Percentiles rank a stretch among this genome's conserved stretches.
Evolutionary conservation across 2,888 invertebrate species (phyloP).

Genomic region (Hemicrepidius hirtus): DNA sequence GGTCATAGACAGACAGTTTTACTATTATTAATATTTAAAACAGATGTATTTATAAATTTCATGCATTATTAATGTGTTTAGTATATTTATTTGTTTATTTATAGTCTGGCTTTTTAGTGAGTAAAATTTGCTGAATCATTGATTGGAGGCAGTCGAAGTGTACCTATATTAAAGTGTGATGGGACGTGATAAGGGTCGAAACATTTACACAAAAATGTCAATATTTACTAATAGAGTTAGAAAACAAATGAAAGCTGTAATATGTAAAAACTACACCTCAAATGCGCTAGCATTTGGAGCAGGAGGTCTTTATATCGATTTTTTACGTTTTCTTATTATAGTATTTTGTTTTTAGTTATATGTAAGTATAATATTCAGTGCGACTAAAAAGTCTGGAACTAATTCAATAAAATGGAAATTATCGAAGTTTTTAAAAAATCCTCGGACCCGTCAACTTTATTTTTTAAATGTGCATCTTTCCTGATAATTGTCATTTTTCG

Average conservation of each 20-base stretch:
- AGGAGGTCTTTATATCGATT: too few species aligned
- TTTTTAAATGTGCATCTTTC: too few species aligned
- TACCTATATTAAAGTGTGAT: slow-evolving; percentile 40
- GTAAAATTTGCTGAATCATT: slow-evolving; percentile 56
- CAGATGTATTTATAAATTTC: slow-evolving; percentile 52
- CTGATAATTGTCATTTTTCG: too few species aligned
- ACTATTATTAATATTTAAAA: slow-evolving; percentile 31
- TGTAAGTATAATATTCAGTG: too few species aligned
- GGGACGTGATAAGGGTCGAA: slow-evolving; percentile 46
- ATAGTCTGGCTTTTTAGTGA: slow-evolving; percentile 17
- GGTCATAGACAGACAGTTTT: slow-evolving; percentile 14
- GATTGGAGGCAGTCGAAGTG: slow-evolving; percentile 55
- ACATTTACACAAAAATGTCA: slow-evolving; percentile 47
- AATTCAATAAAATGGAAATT: too few species aligned
- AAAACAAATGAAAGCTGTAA: slow-evolving; percentile 45
- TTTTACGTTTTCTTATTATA: too few species aligned
- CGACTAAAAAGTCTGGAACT: too few species aligned
- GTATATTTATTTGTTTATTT: slow-evolving; percentile 39
- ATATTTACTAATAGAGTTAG: slow-evolving; percentile 56
- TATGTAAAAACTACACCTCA: too few species aligned
- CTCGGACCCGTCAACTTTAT: too few species aligned
- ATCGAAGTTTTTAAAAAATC: too few species aligned
- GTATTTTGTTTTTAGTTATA: too few species aligned
- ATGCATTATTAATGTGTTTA: slow-evolving; percentile 53
- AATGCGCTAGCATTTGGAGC: too few species aligned